Evolutionary conservation across 2,888 invertebrate species (phyloP).

Genomic region (Metallyticus violacea): DNA sequence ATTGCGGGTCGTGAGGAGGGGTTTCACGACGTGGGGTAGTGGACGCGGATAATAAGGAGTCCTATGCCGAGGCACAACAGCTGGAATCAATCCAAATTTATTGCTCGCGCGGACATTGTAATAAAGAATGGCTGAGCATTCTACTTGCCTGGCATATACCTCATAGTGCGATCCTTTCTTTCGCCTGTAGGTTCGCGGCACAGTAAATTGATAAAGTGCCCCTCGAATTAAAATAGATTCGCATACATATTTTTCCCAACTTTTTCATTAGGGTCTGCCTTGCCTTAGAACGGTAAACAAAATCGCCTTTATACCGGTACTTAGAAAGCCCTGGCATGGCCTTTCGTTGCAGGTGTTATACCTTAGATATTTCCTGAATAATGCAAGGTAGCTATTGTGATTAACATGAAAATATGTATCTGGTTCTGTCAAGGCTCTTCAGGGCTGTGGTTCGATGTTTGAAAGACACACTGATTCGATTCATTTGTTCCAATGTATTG

Average conservation of each 20-base stretch:
- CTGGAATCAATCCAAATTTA: constrained; percentile 3
- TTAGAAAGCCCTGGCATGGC: too few species aligned
- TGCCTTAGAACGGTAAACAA: background rate
- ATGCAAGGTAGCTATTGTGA: too few species aligned
- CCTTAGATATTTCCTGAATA: too few species aligned
- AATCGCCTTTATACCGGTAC: too few species aligned
- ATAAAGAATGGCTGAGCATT: background rate
- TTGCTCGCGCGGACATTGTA: background rate
- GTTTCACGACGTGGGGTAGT: background rate
- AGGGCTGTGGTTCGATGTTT: too few species aligned
- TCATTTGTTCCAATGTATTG: too few species aligned
- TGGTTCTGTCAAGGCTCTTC: too few species aligned
- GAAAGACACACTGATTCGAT: too few species aligned
- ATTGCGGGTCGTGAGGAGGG: background rate
- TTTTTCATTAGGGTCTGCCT: background rate
- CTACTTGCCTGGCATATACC: too few species aligned
- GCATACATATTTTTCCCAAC: background rate
- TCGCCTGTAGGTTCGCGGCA: too few species aligned
- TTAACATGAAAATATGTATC: too few species aligned
- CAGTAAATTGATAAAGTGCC: background rate
- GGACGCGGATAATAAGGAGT: background rate
- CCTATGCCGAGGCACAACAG: background rate
- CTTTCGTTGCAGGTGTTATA: too few species aligned
- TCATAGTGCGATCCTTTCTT: background rate
- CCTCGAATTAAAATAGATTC: background rate